Evolutionary conservation across 2,888 invertebrate species (phyloP).

Genomic region (Watsonalla cultraria): DNA sequence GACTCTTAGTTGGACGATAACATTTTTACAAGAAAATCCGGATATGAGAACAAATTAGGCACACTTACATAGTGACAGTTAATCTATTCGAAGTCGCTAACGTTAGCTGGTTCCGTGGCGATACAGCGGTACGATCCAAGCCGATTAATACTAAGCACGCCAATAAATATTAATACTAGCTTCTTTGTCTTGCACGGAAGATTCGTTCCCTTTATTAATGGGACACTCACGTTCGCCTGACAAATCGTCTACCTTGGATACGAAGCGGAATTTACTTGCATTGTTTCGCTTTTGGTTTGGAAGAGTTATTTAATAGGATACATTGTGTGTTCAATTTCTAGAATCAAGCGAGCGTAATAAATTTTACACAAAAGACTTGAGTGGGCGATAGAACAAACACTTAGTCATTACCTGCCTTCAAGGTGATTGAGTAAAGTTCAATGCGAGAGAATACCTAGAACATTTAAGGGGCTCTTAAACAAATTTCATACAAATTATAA

Average conservation of each 20-base stretch:
- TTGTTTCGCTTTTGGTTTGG: background rate
- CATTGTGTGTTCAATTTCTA: background rate
- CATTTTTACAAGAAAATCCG: background rate
- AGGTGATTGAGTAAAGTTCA: too few species aligned
- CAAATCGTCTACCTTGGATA: conserved; percentile 49
- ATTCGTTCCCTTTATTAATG: conserved; percentile 72
- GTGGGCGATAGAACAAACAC: background rate
- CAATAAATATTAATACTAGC: conserved; percentile 75
- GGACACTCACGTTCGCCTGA: conserved; percentile 65
- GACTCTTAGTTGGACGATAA: background rate
- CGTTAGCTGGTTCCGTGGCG: conserved; percentile 43
- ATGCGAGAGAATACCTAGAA: too few species aligned
- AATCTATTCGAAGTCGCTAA: conserved; percentile 54
- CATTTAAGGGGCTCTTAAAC: too few species aligned
- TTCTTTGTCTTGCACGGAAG: conserved; percentile 72
- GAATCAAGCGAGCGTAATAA: too few species aligned
- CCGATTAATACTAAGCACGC: conserved; percentile 77
- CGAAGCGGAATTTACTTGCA: conserved; percentile 13
- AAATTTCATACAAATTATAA: too few species aligned
- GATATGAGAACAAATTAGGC: conserved; percentile 62
- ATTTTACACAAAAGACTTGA: background rate
- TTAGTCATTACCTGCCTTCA: too few species aligned
- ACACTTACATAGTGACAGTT: conserved; percentile 62
- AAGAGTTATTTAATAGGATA: background rate
- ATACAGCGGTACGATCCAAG: conserved; percentile 61